Evolutionary conservation across 2,113 vertebrate genomes (phyloP).

Genomic region (Noctilio leporinus): DNA sequence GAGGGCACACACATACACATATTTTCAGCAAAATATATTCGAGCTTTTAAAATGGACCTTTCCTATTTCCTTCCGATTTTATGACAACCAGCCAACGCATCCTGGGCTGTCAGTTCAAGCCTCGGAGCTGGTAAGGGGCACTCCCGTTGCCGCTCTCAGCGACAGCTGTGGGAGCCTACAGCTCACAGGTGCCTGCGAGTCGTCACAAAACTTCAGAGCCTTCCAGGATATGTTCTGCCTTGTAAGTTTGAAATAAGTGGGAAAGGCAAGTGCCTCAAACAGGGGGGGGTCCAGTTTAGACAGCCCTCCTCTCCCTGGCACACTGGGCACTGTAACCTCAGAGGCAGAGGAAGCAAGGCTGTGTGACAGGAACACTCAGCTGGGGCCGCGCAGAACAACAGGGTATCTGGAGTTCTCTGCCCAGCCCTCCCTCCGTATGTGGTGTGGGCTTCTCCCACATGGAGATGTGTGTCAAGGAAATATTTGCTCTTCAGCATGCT

Average conservation of each 20-base stretch:
- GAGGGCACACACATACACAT: background rate
- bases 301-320: background rate
- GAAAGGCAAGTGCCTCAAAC: background rate
- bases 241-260: background rate
- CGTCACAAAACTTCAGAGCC: background rate
- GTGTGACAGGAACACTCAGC: background rate
- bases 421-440: background rate
- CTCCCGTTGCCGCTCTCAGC: background rate
- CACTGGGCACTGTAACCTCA: background rate
- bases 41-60: slow-evolving; percentile 20
- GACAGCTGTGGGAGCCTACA: too few relatives aligned
- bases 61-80: background rate
- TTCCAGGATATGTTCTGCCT: background rate
- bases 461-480: background rate
- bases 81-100: background rate
- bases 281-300: background rate
- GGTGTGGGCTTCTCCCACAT: background rate
- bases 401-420: background rate
- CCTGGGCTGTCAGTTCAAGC: background rate
- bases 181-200: background rate
- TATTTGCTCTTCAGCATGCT: background rate
- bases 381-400: background rate
- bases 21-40: slow-evolving; percentile 30
- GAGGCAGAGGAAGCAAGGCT: background rate
- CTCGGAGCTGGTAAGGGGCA: background rate